Evolutionary conservation across 2,797 vertebrate genomes (phyloP), one percentile per base, ranked within the genome.

Genomic region (Helicolenus hilgendorfi): DNA sequence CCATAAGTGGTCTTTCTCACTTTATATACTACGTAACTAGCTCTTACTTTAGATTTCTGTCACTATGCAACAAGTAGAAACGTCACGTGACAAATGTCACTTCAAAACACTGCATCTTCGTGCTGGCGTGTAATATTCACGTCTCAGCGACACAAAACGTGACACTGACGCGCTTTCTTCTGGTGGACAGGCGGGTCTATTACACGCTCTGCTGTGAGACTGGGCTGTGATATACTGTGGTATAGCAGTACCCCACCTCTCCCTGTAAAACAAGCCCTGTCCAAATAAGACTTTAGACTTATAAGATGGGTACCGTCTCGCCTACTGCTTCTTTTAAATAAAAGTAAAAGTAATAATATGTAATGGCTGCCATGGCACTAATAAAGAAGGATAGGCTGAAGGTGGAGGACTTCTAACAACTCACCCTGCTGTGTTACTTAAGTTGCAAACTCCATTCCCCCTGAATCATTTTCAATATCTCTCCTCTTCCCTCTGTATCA

Each of bases 391-490:
- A 55, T 33, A 53, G 49, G 58, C 27, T 62, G 20, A 83, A 27
- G 55, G 38, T 81, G 63, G n/a, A 69, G 33, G 63, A 68, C 62
- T 73, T 84, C 18, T 63, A 56, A 78, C 59, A 31, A 67, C 33
- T 78, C 75, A 58, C 15, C 8, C 22, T 77, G 55, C 45, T n/a
- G 31, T 62, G 56, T 78, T 74, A 65, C 38, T 80, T 29, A 24
- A 74, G 69, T 56, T 90, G 38, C 45, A 38, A 73, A 83, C 75
- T 86, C 65, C 53, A 73, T 75, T 88, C n/a, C 60, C 38, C 14
- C 58, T 72, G 36, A 89, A 88, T 85, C 60, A 79, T 81, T 86
- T 85, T 85, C 81, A 75, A 88, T 85, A 89, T 88, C 62, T 38
- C 71, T 77, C 56, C 22, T 87, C 81, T 81, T 88, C 49, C 56